Conservation (phyloP, 2,797 vertebrate species). For the Premnoplex brunnescens region DNA sequence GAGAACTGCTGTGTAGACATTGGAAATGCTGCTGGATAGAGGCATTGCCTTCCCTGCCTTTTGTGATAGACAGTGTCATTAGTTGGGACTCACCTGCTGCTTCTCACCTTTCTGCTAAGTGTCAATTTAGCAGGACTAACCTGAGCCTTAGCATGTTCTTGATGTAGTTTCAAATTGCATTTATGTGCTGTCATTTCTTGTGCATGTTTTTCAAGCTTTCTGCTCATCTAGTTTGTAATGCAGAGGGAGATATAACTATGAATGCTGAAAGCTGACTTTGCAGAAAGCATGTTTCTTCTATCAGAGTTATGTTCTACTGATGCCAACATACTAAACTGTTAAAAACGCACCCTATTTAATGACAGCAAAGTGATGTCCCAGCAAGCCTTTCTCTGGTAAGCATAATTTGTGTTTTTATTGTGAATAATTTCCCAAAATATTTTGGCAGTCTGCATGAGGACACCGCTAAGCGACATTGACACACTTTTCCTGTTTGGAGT, state of each 20-base stretch:
- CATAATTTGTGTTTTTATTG: neutral
- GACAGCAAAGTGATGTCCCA: neutral
- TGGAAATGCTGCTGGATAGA: neutral
- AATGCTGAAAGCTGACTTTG: conserved; percentile 12
- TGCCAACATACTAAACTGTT: neutral
- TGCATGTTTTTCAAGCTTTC: neutral
- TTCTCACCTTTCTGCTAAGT: neutral
- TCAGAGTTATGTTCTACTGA: neutral
- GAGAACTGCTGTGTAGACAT: neutral
- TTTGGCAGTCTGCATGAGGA: conserved; percentile 16
- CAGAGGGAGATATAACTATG: neutral
- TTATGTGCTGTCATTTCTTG: neutral
- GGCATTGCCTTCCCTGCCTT: neutral
- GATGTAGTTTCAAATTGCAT: neutral
- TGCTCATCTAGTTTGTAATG: neutral
- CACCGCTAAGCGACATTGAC: neutral
- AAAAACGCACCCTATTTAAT: neutral
- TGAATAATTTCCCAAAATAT: conserved; percentile 28
- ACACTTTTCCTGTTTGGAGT: conserved; percentile 32
- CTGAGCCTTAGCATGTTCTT: fast-evolving
- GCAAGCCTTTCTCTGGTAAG: neutral
- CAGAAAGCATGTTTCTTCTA: neutral
- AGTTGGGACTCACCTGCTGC: neutral
- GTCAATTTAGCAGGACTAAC: neutral
- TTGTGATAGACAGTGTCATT: fast-evolving